Evolutionary conservation across 2,113 vertebrate genomes (phyloP).

Genomic region (Cryptomyrus ogoouensis): DNA sequence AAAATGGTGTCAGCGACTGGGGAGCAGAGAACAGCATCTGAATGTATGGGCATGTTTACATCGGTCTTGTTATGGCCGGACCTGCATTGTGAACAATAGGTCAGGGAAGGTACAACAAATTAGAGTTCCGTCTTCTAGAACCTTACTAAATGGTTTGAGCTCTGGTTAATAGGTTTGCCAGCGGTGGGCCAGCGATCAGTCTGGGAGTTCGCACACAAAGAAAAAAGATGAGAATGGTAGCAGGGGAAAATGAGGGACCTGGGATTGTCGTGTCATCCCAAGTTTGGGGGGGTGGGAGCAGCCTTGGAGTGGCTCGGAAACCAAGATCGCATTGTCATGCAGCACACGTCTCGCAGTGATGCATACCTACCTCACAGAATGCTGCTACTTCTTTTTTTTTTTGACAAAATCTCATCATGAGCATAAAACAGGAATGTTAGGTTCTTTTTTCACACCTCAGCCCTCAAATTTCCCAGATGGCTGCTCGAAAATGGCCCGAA

Average conservation of each 20-base stretch:
- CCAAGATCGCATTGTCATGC: not conserved
- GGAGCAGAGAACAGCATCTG: not conserved
- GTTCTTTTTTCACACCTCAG: not conserved
- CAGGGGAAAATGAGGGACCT: not conserved
- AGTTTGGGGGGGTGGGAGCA: not conserved
- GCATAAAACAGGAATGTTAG: not conserved
- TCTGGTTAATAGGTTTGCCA: not conserved
- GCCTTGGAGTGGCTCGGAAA: not conserved
- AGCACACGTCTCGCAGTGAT: not conserved
- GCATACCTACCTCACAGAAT: not conserved
- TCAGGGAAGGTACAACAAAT: not conserved
- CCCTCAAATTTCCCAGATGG: slow-evolving; percentile 9
- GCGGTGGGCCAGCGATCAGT: not conserved
- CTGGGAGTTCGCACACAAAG: not conserved
- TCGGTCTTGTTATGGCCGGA: not conserved
- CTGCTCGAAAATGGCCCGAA: not conserved
- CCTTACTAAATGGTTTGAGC: not conserved
- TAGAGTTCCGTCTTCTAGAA: not conserved
- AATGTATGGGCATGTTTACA: not conserved
- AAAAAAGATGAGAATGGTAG: not conserved
- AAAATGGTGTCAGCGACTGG: slow-evolving; percentile 33
- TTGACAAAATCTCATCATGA: slow-evolving; percentile 8
- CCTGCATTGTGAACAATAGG: not conserved
- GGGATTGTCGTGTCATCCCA: not conserved
- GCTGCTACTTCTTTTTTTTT: not conserved